Evolutionary conservation across 2,113 vertebrate genomes (phyloP).

Genomic region (Ciconia maguari): DNA sequence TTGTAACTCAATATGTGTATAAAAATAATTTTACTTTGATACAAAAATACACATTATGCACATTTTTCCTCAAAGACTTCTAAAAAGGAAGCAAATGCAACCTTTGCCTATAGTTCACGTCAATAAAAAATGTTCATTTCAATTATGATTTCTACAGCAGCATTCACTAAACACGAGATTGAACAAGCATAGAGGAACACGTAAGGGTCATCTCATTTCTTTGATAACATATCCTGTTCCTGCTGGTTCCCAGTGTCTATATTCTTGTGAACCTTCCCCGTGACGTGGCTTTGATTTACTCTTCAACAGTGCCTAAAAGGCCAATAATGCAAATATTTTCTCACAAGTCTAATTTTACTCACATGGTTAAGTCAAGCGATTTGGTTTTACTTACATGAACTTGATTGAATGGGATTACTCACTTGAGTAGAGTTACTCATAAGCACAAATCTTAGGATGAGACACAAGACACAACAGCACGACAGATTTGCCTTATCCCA

Average conservation of each 20-base stretch:
- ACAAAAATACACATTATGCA: background rate
- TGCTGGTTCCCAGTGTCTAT: background rate
- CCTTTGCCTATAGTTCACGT: background rate
- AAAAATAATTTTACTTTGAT: background rate
- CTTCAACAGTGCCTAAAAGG: background rate
- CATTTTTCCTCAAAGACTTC: background rate
- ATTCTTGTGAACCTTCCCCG: background rate
- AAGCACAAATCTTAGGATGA: background rate
- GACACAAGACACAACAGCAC: background rate
- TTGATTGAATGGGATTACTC: background rate
- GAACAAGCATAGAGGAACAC: background rate
- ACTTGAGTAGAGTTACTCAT: background rate
- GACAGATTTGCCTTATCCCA: background rate
- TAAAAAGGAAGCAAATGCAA: background rate
- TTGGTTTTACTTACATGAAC: background rate
- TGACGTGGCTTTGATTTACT: background rate
- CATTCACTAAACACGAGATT: background rate
- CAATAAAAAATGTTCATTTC: background rate
- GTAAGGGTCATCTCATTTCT: background rate
- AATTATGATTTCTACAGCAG: background rate
- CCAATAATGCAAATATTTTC: background rate
- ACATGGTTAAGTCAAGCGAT: background rate
- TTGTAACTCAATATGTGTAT: background rate
- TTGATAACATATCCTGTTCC: background rate
- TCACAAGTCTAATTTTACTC: background rate